Conservation (phyloP, 2,797 vertebrate species). For the Aotus griseimembra region DNA sequence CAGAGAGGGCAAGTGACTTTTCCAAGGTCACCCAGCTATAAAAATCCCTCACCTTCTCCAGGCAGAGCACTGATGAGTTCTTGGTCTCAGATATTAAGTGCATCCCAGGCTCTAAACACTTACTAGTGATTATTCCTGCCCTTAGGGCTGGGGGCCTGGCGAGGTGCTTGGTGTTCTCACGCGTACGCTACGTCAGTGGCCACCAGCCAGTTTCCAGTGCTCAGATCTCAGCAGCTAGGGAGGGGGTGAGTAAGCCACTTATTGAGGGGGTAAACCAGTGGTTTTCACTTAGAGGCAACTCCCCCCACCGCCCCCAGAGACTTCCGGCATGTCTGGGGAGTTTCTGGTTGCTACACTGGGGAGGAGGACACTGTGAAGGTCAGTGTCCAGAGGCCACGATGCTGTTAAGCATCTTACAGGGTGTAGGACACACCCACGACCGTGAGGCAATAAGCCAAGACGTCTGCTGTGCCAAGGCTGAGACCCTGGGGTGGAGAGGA, state of each 20-base stretch:
- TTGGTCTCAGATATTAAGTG: background rate
- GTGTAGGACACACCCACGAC: rapidly evolving
- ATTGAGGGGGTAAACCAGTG: rapidly evolving
- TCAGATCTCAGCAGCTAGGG: background rate
- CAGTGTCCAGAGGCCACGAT: rapidly evolving
- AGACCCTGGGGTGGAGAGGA: rapidly evolving
- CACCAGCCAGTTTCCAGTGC: background rate
- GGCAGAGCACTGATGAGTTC: background rate
- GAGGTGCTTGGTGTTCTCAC: rapidly evolving
- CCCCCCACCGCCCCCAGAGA: no score
- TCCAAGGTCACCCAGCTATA: background rate
- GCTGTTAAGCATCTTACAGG: rapidly evolving
- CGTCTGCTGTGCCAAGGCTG: rapidly evolving
- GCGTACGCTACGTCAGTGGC: rapidly evolving
- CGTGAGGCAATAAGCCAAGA: rapidly evolving
- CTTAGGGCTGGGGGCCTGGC: background rate
- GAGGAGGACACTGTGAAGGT: background rate
- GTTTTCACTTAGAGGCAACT: background rate
- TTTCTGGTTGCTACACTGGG: background rate
- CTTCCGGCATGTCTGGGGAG: background rate
- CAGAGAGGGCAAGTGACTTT: background rate
- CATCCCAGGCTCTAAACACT: background rate
- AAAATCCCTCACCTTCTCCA: background rate
- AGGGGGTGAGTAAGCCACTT: background rate
- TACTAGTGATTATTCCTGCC: rapidly evolving